Percentiles rank a stretch among this genome's conserved stretches.
Evolutionary conservation across 2,113 vertebrate species (phyloP).

Genomic region (Chionis minor): DNA sequence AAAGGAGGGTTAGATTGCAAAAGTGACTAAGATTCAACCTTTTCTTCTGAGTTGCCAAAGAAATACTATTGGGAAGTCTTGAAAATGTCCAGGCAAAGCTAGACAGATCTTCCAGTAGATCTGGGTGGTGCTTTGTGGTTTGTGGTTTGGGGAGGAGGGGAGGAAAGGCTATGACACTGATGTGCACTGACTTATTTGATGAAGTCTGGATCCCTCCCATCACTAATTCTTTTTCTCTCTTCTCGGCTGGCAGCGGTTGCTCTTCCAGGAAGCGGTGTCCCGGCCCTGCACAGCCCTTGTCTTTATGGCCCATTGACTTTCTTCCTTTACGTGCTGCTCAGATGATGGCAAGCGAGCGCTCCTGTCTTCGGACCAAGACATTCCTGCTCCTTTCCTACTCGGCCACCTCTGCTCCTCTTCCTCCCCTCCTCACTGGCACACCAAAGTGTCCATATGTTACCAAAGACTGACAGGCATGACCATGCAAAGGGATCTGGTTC

Average conservation of each 20-base stretch:
- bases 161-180: not conserved
- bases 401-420: constrained; percentile 67
- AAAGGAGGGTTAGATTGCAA: not conserved
- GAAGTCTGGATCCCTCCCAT: not conserved
- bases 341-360: constrained; percentile 76
- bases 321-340: constrained; percentile 76
- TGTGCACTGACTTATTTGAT: not conserved
- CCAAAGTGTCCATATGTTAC: constrained; percentile 84
- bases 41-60: not conserved
- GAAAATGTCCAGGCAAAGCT: not conserved
- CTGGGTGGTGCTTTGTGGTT: not conserved
- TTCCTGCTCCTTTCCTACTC: constrained; percentile 65
- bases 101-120: not conserved
- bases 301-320: constrained; percentile 69
- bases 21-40: not conserved
- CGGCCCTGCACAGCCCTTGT: constrained; percentile 5
- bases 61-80: not conserved
- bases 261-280: constrained; percentile 68
- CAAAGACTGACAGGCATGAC: constrained; percentile 81
- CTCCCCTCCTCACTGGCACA: constrained; percentile 77
- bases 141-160: not conserved
- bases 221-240: constrained; percentile 42
- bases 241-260: constrained; percentile 70
- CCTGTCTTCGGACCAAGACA: constrained; percentile 52
- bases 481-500: constrained; percentile 67